Percentiles rank a stretch among this genome's conserved stretches.
phyloP scores from a whole-genome alignment of 2,113 vertebrate species.

The Amphiprion ocellaris region DNA sequence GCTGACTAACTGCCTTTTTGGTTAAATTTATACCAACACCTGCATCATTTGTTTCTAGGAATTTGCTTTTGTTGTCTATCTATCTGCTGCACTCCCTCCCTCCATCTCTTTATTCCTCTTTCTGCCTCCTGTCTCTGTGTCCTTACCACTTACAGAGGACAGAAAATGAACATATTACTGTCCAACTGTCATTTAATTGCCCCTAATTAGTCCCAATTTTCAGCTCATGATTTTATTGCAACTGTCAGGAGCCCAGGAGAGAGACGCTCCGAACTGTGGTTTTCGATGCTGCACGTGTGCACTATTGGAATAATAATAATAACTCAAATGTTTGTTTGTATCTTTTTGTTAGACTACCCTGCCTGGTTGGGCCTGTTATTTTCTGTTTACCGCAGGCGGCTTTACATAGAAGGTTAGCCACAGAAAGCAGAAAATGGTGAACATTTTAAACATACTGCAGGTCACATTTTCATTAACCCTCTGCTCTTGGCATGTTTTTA shows the following conservation, averaged over 20 bases:
- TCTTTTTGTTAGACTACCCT: background rate
- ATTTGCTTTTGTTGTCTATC: slow-evolving; percentile 3
- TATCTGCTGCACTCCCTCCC: background rate
- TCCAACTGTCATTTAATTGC: slow-evolving; percentile 73
- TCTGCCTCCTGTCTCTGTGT: slow-evolving; percentile 1
- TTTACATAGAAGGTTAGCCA: background rate
- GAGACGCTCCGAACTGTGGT: slow-evolving; percentile 54
- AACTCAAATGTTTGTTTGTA: background rate
- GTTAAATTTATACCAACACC: slow-evolving; percentile 22
- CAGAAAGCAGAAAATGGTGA: background rate
- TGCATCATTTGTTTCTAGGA: slow-evolving; percentile 17
- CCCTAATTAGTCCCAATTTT: slow-evolving; percentile 79
- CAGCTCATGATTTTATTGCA: slow-evolving; percentile 72
- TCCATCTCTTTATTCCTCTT: background rate
- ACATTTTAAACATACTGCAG: background rate
- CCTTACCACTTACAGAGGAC: slow-evolving; percentile 11
- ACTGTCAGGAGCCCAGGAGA: slow-evolving; percentile 71
- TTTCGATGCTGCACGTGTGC: slow-evolving; percentile 15
- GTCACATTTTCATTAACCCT: background rate
- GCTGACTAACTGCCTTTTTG: slow-evolving; percentile 16
- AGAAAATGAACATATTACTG: slow-evolving; percentile 61
- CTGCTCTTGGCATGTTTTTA: too few relatives aligned
- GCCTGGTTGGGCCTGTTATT: background rate
- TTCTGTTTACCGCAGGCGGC: background rate
- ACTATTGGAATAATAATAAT: slow-evolving; percentile 26